Base-by-base conservation (phyloP, 2,888 invertebrate genomes). In the Protophormia terraenovae region DNA sequence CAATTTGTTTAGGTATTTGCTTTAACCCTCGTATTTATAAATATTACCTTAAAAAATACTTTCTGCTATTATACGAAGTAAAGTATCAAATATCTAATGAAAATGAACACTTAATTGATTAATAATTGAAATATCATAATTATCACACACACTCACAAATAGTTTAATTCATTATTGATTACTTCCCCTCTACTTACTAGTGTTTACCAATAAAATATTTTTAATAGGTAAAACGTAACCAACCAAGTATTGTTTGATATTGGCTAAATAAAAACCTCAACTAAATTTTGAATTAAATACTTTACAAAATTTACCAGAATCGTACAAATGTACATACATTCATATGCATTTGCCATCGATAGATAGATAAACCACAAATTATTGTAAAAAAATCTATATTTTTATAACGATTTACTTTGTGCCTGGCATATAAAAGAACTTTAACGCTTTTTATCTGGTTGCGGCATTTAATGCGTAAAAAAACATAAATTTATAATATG, bases 401-500 rank as follows among this genome's bases (percentile, higher is more conserved):
- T 24, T 53, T 10, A 24, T 22, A 24, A 12, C 10, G 3, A 4
- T 53, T 22, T 53, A 53, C 22, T 19, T 3, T 19, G 47, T 19
- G 8, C 8, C 24, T 12, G 22, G 10, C 12, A 24, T 22, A 24
- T 58, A 8, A 29, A 29, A 58, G 16, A 58, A 58, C 58, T 58
- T 58, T 7, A 29, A 58, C 58, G 29, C 10, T 58, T 58, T 58
- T 58, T 58, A 58, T 58, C 29, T 58, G 3, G n/a, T 29, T 29
- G 58, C 58, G n/a, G 58, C 58, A 58, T 58, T 29, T 29, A 58
- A 58, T 16, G 58, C 58, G 58, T 58, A 58, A 7, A 29, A 58
- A 58, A 14, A 24, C 12, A 53, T 24, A 12, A 12, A 53, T 53
- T 24, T 24, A 5, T 12, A 24, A 53, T 53, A 53, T 47, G 16